Base-by-base conservation (phyloP, 1,140 invertebrate species). In the Lepidotrigona ventralis region DNA sequence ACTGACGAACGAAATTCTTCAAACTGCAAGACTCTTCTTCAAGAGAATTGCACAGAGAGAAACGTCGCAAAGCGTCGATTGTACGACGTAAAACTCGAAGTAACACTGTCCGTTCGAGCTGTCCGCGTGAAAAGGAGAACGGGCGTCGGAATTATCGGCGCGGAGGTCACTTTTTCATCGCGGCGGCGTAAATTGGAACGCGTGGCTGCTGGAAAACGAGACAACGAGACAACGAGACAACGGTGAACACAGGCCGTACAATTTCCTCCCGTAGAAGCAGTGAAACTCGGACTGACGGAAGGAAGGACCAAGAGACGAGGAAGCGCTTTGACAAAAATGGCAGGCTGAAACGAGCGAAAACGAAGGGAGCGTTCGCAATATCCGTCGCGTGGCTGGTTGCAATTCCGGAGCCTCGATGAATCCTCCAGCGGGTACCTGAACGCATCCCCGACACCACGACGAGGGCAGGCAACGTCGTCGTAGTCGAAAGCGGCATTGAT, bases 401-500 rank as follows among this genome's bases (percentile, higher is more conserved):
- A 86, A 88, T 89, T 89, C 85, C 73, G 58, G 84, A 58, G 81
- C 79, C 46, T 53, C 74, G 39, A 63, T 29, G 63, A 75, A 76
- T 78, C 60, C 84, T 39, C 54, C 70, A 71, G 78, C 29, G 70
- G 56, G 53, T 14, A 46, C 39, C 4, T 39, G 11, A 69, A 26
- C 9, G 39, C 39, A 46, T 46, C 39, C 0, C 39, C 39, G 39
- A 46, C 39, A 46, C n/a, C 51, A 72, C 1, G 33, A 53, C 15
- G 14, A 64, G 46, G 58, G 26, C 33, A 33, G 63, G 54, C 64
- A 51, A 53, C 60, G 76, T 75, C 81, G 79, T 86, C 78, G 82
- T 85, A 58, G 79, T 64, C 64, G 64, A 83, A 89, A 90, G 68
- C 71, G 69, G 80, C 88, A 81, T 85, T 90, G 89, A 90, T 90